Base-by-base conservation (phyloP, 30 jellyfish, hydroid and myxozoan species). In the Hydractinia symbiolongicarpus region DNA sequence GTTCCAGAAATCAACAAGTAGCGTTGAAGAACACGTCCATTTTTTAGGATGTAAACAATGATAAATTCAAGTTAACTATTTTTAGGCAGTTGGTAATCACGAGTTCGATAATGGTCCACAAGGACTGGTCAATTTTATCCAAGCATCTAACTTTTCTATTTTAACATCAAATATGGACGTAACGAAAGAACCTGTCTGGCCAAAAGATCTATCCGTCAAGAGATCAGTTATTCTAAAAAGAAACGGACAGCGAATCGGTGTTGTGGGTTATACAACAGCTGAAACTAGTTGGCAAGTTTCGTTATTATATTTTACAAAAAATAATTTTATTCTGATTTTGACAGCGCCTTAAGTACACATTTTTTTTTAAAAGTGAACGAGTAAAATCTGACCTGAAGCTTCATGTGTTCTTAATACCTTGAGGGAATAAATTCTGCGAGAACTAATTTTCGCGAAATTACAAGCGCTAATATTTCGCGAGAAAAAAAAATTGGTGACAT, bases 11-110 rank as follows among this genome's bases (percentile, higher is more conserved):
- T 30, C 44, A 30, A 30, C 44, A 30, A 30, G 2, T 2, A 30
- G 2, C 44, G 44, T 30, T 30, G 44, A 30, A 30, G 44, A 30
- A 30, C 44, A 30, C 44, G 44, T 1, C 44, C 44, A 30, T 30
- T 30, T 30, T 30, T 30, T 30, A 2, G 2, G 44, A 30, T 30
- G 44, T 30, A 1, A 30, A 30, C 44, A 30, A 30, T 30, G 44
- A 30, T 30, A 30, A 30, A 30, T 30, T 30, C 44, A 30, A 30
- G 44, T 30, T 30, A 30, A 30, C 61, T 58, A 13, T 7, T 15
- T 71, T 10, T 75, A 89, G 97, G 92, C 89, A 8, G 88, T 89
- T n/a, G 97, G 97, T 15, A 89, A 89, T 64, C 97, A 89, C 57
- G 97, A 89, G 40, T 89, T 89, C 55, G 97, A 89, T 80, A 85